phyloP scores from a whole-genome alignment of 2,113 vertebrate species.

The Anguilla rostrata region DNA sequence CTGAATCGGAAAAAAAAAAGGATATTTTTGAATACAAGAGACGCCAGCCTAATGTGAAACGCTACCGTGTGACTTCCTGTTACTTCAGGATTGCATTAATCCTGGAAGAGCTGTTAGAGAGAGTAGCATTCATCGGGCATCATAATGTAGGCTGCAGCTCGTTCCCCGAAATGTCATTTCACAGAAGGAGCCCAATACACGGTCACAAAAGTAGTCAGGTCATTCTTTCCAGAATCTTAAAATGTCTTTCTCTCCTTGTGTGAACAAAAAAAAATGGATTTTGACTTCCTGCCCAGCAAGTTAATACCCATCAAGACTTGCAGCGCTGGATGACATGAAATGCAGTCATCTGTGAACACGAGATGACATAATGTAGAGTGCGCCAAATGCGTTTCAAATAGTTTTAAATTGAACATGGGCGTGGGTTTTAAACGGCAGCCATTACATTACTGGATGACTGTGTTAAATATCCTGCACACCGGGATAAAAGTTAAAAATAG shows the following conservation, averaged over 20 bases:
- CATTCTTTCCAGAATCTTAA: conserved; percentile 16
- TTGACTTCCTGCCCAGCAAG: conserved; percentile 7
- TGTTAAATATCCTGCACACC: background rate
- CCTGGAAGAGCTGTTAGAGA: background rate
- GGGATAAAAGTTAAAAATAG: background rate
- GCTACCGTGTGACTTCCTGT: background rate
- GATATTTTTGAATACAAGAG: no score
- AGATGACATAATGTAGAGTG: background rate
- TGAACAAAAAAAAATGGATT: background rate
- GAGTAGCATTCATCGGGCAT: background rate
- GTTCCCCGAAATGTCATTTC: background rate
- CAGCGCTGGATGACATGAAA: background rate
- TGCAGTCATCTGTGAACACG: background rate
- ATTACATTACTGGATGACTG: background rate
- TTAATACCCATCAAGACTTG: conserved; percentile 12
- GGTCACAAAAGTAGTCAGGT: background rate
- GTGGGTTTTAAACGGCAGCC: background rate
- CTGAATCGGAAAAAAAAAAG: no score
- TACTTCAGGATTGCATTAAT: background rate
- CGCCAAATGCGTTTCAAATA: background rate
- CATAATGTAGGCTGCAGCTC: background rate
- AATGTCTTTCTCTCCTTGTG: background rate
- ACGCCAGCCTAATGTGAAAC: no score
- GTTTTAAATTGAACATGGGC: background rate
- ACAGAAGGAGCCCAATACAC: background rate